Percentiles rank a stretch among this genome's conserved stretches.
phyloP scores from a whole-genome alignment of 2,113 vertebrate genomes.

The Oreochromis niloticus region DNA sequence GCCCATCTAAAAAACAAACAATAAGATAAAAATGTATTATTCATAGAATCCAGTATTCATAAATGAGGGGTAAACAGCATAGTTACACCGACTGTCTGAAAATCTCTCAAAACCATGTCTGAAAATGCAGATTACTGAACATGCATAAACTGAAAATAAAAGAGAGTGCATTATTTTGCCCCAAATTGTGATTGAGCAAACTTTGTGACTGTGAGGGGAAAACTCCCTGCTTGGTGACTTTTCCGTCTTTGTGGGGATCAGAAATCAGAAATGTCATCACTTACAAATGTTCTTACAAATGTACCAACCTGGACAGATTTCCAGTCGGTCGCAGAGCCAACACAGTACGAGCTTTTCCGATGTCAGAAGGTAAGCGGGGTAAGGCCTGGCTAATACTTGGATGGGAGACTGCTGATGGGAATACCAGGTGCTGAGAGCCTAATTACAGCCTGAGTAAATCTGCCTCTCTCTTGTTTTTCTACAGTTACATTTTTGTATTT shows the following conservation, averaged over 20 bases:
- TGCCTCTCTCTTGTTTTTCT: neutral
- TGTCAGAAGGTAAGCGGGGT: neutral
- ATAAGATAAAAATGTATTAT: neutral
- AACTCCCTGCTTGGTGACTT: neutral
- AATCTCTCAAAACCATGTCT: neutral
- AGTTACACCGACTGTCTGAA: neutral
- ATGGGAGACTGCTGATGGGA: neutral
- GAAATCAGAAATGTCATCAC: neutral
- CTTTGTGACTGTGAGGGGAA: neutral
- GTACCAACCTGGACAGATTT: neutral
- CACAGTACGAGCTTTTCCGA: neutral
- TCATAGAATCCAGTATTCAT: neutral
- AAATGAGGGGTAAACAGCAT: neutral
- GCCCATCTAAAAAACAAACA: constrained; percentile 70
- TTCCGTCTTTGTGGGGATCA: neutral
- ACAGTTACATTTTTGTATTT: neutral
- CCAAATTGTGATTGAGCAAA: neutral
- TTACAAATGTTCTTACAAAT: neutral
- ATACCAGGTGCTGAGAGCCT: neutral
- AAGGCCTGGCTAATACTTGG: neutral
- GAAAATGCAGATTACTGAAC: neutral
- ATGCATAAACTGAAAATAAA: neutral
- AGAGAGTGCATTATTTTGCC: neutral
- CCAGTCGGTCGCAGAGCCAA: neutral
- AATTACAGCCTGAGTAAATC: neutral